Evolutionary conservation across 2,113 vertebrate species (phyloP).

Genomic region (Podarcis cretensis): DNA sequence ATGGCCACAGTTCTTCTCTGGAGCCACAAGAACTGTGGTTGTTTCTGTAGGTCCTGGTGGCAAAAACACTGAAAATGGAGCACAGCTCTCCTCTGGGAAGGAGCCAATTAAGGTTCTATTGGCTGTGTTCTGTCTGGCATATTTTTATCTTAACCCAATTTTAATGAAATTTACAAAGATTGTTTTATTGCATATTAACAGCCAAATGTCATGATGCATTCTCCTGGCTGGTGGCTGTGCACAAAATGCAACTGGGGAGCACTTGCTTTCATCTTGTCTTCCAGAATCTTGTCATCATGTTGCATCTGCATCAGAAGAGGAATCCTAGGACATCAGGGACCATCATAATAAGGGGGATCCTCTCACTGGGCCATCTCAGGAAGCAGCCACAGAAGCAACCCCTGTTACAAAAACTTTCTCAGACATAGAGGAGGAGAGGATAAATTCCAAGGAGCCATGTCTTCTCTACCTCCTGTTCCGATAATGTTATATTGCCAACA

Average conservation of each 20-base stretch:
- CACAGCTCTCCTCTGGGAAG: neutral
- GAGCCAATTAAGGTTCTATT: neutral
- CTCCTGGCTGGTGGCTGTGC: neutral
- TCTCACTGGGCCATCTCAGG: neutral
- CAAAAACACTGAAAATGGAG: neutral
- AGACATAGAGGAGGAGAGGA: neutral
- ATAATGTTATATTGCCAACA: neutral
- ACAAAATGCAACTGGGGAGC: neutral
- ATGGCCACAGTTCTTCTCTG: neutral
- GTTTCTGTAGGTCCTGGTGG: neutral
- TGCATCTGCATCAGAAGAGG: neutral
- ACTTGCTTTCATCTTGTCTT: neutral
- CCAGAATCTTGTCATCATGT: neutral
- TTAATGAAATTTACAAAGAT: neutral
- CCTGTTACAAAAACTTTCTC: neutral
- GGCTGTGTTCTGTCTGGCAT: neutral
- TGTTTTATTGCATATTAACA: conserved; percentile 7
- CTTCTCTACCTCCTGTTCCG: neutral
- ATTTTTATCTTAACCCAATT: conserved; percentile 5
- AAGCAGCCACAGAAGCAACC: neutral
- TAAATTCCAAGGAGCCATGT: neutral
- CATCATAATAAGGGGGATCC: neutral
- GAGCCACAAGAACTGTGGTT: neutral
- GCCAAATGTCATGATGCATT: neutral
- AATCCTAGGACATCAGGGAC: neutral